phyloP scores from a whole-genome alignment of 1,140 invertebrate species.

The Periplaneta americana region DNA sequence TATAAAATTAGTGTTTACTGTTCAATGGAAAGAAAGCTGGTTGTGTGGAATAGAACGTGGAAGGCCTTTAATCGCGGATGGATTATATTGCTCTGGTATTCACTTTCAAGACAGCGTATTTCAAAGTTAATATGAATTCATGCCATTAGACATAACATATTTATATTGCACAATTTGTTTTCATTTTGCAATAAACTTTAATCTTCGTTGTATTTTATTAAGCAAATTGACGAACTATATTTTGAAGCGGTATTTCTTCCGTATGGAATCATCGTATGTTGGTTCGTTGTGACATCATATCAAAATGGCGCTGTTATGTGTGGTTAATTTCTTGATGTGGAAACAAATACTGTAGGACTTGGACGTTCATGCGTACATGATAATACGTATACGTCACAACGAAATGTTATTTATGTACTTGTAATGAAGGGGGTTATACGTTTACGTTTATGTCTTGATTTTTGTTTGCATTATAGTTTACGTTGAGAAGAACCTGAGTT shows the following conservation, averaged over 20 bases:
- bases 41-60: not conserved
- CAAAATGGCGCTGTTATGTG: slow-evolving; percentile 14
- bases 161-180: not conserved
- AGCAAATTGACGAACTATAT: not conserved
- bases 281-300: slow-evolving; percentile 12
- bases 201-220: not conserved
- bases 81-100: not conserved
- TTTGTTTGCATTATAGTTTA: not conserved
- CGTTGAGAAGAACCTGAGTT: not conserved
- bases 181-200: not conserved
- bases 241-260: slow-evolving; percentile 1
- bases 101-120: not conserved
- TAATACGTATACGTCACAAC: not conserved
- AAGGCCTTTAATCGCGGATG: not conserved
- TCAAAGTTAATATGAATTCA: not conserved
- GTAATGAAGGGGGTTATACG: not conserved
- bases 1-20: too few species aligned
- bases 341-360: slow-evolving; percentile 1
- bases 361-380: too few species aligned
- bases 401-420: not conserved
- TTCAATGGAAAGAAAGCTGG: not conserved
- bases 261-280: too few species aligned
- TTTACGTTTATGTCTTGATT: not conserved
- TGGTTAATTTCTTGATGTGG: slow-evolving; percentile 2
- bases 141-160: not conserved